Base-by-base conservation (phyloP, 64 coral and sea anemone genomes). In the Montipora capricornis region DNA sequence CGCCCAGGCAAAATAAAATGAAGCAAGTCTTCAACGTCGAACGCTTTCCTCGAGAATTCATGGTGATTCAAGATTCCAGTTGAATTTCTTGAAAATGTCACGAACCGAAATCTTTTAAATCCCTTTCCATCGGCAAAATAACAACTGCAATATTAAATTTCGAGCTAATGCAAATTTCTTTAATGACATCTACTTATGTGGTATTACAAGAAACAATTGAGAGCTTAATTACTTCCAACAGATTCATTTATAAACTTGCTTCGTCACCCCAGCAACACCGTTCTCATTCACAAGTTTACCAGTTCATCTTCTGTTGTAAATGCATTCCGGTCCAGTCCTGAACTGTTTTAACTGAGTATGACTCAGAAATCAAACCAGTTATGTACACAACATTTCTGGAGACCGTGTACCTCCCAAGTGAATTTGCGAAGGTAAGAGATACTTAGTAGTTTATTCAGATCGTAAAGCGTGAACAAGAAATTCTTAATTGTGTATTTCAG, bases 201-300 rank as follows among this genome's bases (percentile, higher is more conserved):
- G 46, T 86, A 20, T 50, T 69, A 16, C 64, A 20, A 6, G 26
- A 12, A 44, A 50, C 66, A 71, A 71, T 70, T 49, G 82, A 86
- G 16, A 49, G 82, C 3, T 70, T 11, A 86, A 67, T 73, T 86
- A 64, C 67, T 86, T 49, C 44, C 20, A 15, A 86, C 10, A 86
- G 46, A 37, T 71, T 64, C 11, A 48, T 5, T 15, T 17, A 86
- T 5, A 50, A 44, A 50, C 64, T 86, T 24, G 66, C 61, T 68
- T 68, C 66, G 82, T 86, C 50, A 86, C 82, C 81, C 76, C 82
- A 71, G 82, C 82, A 86, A 86, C 82, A 71, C 64, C 50, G 29
- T 50, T 6, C 12, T 17, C 13, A 10, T 0, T 55, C 52, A 55
- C 6, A 55, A 55, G 52, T 55, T 55, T 5, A 5, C 0, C 52